Evolutionary conservation across 2,113 vertebrate species (phyloP).

Genomic region (Percopsis transmontana): DNA sequence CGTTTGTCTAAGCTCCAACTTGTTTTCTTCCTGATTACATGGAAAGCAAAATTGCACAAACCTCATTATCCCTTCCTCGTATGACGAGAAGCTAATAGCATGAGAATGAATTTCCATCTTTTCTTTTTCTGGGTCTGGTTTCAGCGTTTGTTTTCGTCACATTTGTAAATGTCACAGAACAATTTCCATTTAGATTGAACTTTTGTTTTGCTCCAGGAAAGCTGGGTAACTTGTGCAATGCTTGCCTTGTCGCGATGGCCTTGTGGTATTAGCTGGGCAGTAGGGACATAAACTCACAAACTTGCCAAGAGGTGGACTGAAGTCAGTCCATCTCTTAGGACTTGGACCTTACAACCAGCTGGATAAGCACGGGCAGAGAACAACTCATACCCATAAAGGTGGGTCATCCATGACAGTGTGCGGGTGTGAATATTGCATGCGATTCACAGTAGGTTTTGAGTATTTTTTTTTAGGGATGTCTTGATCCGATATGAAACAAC

Average conservation of each 20-base stretch:
- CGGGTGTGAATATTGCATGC: constrained; percentile 16
- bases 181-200: constrained; percentile 62
- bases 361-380: constrained; percentile 25
- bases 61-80: constrained; percentile 41
- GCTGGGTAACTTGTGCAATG: constrained; percentile 4
- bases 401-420: constrained; percentile 20
- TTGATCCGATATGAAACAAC: too few relatives aligned
- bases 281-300: constrained; percentile 25
- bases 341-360: constrained; percentile 19
- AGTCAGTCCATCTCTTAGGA: constrained; percentile 37
- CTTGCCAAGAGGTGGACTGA: constrained; percentile 17
- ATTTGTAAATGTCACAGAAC: constrained; percentile 50
- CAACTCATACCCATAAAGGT: constrained; percentile 22
- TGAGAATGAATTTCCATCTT: constrained; percentile 7
- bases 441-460: constrained; percentile 15
- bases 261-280: constrained; percentile 32
- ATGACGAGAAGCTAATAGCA: constrained; percentile 15
- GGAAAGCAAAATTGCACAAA: constrained; percentile 26
- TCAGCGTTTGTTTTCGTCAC: constrained; percentile 21
- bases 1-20: constrained; percentile 24
- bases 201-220: constrained; percentile 14
- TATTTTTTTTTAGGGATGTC: too few relatives aligned
- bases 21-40: constrained; percentile 41
- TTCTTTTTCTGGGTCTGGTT: constrained; percentile 14
- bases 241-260: constrained; percentile 12